Base-by-base conservation (phyloP, 2,888 invertebrate species). In the Taphrorychus bicolor region DNA sequence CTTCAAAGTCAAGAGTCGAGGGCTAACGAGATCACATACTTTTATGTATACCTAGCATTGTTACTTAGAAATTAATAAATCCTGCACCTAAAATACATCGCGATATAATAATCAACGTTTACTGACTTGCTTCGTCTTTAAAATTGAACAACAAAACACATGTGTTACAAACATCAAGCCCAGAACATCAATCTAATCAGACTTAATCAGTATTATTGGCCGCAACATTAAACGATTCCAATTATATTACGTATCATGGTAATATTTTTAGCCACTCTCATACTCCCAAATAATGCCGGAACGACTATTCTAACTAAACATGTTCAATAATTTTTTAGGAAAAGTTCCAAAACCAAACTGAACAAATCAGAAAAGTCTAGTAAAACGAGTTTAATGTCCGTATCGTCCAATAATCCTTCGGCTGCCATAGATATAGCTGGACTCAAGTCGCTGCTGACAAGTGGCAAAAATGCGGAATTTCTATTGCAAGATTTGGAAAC, bases 401-500 rank as follows among this genome's bases (percentile, higher is more conserved):
- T 74, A 11, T 79, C 85, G 19, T 74, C 56, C 83, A 82, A 74
- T 85, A 88, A 76, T 81, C 85, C 1, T 84, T 85, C 72, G 83
- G 84, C 63, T 84, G 83, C 1, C 84, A 84, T 89, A 0, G 88
- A 87, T 0, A 82, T 87, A 23, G 89, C 89, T 60, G 90, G 89
- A 75, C 83, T 93, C 7, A 87, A 89, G 75, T 85, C 85, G 57
- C 81, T 93, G 62, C 83, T 93, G 75, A 90, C 91, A 77, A 90
- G 87, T 68, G 90, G 91, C 5, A 87, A 89, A 77, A 86, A 87
- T 24, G 88, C 89, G 2, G 89, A 90, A 78, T 89, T 88, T 75
- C 83, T 89, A 71, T 78, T 90, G 42, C 88, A 89, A 60, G 84
- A 86, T 11, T 80, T 90, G 61, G 87, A 87, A 40, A 87, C 88